Conservation (phyloP, 2,113 vertebrate genomes). For the Neodon shergylaensis region DNA sequence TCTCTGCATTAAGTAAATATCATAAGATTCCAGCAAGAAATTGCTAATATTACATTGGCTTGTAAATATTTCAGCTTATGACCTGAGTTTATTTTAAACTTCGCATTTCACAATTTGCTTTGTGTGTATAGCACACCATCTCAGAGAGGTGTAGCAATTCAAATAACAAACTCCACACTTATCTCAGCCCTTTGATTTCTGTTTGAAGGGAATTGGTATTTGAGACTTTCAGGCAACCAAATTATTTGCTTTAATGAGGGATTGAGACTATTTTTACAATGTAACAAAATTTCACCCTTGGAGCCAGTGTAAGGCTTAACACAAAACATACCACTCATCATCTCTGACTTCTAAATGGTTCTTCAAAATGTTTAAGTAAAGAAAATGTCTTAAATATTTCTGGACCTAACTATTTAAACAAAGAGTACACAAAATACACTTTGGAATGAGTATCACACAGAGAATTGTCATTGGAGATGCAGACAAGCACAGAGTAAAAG, state of each 20-base stretch:
- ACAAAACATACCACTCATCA: slow-evolving; percentile 71
- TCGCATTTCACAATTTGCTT: slow-evolving; percentile 40
- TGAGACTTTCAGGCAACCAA: slow-evolving; percentile 66
- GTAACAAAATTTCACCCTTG: slow-evolving; percentile 58
- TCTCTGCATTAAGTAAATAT: slow-evolving; percentile 13
- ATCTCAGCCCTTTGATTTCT: slow-evolving; percentile 56
- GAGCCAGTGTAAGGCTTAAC: slow-evolving; percentile 62
- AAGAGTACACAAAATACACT: slow-evolving; percentile 24
- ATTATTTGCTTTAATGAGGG: slow-evolving; percentile 73
- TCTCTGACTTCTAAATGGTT: slow-evolving; percentile 59
- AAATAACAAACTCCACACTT: slow-evolving; percentile 61
- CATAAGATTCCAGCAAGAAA: slow-evolving; percentile 33
- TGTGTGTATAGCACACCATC: background rate
- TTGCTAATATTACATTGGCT: background rate
- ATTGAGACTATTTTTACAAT: slow-evolving; percentile 68
- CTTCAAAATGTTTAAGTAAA: slow-evolving; percentile 72
- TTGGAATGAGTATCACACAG: slow-evolving; percentile 60
- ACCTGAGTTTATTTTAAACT: slow-evolving; percentile 51
- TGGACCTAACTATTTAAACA: slow-evolving; percentile 70
- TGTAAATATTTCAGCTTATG: slow-evolving; percentile 29
- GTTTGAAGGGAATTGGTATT: slow-evolving; percentile 45
- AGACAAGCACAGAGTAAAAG: slow-evolving; percentile 4
- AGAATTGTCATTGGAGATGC: slow-evolving; percentile 9
- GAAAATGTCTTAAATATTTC: slow-evolving; percentile 78
- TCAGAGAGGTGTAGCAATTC: slow-evolving; percentile 30